These are phyloP conservation scores for Camponotus pennsylvanicus DNA, from an alignment of 1,140 invertebrate genomes.

Conservation along the genomic window DNA sequence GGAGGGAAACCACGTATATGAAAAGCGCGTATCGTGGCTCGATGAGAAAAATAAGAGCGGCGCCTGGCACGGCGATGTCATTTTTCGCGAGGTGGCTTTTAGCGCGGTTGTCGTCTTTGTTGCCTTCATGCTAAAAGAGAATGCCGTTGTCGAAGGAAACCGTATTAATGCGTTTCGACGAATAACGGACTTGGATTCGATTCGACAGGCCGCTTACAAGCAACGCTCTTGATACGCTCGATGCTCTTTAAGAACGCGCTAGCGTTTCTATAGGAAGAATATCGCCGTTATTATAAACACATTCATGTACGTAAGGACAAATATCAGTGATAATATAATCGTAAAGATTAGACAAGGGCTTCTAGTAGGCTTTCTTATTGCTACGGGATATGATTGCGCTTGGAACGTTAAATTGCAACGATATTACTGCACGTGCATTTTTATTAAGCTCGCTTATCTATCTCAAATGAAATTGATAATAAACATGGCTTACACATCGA, in stretches of 20 bases:
- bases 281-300: slow-evolving; percentile 20
- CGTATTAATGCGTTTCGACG: slow-evolving; percentile 64
- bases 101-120: neutral
- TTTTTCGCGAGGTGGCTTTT: slow-evolving; percentile 21
- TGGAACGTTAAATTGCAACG: neutral
- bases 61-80: slow-evolving; percentile 1
- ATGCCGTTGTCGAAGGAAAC: slow-evolving; percentile 55
- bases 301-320: neutral
- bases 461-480: slow-evolving; percentile 19
- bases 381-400: neutral
- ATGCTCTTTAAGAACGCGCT: slow-evolving; percentile 61
- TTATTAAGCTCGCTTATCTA: neutral
- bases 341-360: slow-evolving; percentile 10
- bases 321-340: slow-evolving; percentile 3
- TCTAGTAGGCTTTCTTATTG: slow-evolving; percentile 4
- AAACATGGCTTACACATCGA: neutral
- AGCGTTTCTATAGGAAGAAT: slow-evolving; percentile 55
- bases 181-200: slow-evolving; percentile 57
- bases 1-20: neutral
- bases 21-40: slow-evolving; percentile 34
- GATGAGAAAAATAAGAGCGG: slow-evolving; percentile 35
- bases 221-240: slow-evolving; percentile 37
- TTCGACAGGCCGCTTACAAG: slow-evolving; percentile 40
- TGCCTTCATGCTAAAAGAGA: neutral
- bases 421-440: neutral